Conservation (phyloP, 2,888 invertebrate species). For the Apotomis turbidana region DNA sequence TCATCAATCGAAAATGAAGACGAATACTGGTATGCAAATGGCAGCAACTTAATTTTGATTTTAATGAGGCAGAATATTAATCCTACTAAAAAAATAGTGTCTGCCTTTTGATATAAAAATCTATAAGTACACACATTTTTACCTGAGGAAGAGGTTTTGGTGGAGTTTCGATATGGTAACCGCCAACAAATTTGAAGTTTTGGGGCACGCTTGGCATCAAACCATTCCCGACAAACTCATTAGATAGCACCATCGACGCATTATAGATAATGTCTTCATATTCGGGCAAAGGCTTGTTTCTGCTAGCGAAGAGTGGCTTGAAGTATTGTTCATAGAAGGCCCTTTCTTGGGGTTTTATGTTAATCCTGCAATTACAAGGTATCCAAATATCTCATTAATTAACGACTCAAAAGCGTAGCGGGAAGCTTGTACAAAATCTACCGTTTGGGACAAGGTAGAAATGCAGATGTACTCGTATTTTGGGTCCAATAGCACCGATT, state of each 20-base stretch:
- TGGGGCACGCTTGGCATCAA: slow-evolving; percentile 56
- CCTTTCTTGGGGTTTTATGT: slow-evolving; percentile 41
- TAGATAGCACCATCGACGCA: slow-evolving; percentile 60
- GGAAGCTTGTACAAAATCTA: too few relatives aligned
- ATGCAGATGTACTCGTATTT: too few relatives aligned
- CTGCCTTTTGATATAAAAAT: too few relatives aligned
- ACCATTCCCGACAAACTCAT: slow-evolving; percentile 61
- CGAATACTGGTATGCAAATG: too few relatives aligned
- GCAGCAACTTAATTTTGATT: too few relatives aligned
- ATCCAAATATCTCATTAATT: too few relatives aligned
- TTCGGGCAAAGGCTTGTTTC: slow-evolving; percentile 51
- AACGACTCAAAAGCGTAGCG: too few relatives aligned
- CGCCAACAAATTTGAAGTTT: slow-evolving; percentile 62
- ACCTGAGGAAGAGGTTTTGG: slow-evolving; percentile 62
- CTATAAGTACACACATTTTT: neutral
- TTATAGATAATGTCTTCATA: slow-evolving; percentile 57
- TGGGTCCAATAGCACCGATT: too few relatives aligned
- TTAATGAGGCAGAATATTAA: too few relatives aligned
- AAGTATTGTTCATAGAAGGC: slow-evolving; percentile 51
- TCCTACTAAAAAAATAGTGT: too few relatives aligned
- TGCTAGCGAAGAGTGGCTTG: slow-evolving; percentile 49
- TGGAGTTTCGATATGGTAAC: slow-evolving; percentile 60
- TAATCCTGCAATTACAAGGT: slow-evolving; percentile 42
- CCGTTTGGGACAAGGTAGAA: too few relatives aligned
- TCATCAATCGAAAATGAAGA: too few relatives aligned